phyloP scores from a whole-genome alignment of 2,888 invertebrate species.

The Matsumyia berberina region DNA sequence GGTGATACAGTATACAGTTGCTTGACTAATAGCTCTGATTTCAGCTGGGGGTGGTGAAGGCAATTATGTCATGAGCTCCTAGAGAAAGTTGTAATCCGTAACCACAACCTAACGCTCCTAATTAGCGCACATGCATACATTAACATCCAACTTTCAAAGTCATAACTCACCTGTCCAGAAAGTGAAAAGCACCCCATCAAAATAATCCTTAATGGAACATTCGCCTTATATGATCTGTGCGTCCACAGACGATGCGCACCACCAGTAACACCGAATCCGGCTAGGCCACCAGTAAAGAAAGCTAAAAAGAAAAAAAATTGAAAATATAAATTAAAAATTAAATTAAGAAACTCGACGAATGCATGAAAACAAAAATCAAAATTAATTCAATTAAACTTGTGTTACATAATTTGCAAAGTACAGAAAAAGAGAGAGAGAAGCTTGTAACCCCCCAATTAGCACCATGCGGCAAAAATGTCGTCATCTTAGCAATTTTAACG shows the following conservation, averaged over 20 bases:
- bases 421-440: neutral
- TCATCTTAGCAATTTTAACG: neutral
- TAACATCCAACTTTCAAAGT: neutral
- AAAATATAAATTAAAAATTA: constrained; percentile 15
- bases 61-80: no score
- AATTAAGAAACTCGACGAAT: neutral
- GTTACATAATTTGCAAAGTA: constrained; percentile 5
- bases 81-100: no score
- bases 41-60: no score
- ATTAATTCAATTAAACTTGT: constrained; percentile 29
- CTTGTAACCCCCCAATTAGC: constrained; percentile 23
- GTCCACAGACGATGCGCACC: constrained; percentile 89
- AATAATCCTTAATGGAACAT: constrained; percentile 86
- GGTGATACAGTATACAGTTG: no score
- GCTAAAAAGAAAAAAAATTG: constrained; percentile 83
- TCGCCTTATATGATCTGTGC: constrained; percentile 89
- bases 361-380: constrained; percentile 19
- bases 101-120: neutral
- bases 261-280: constrained; percentile 89
- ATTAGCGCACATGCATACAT: neutral
- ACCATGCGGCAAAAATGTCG: neutral
- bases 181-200: constrained; percentile 87
- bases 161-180: constrained; percentile 87
- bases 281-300: constrained; percentile 85
- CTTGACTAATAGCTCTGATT: no score